Percentiles rank a stretch among this genome's conserved stretches.
Evolutionary conservation across 2,113 vertebrate genomes (phyloP).

Genomic region (Channa maculata): DNA sequence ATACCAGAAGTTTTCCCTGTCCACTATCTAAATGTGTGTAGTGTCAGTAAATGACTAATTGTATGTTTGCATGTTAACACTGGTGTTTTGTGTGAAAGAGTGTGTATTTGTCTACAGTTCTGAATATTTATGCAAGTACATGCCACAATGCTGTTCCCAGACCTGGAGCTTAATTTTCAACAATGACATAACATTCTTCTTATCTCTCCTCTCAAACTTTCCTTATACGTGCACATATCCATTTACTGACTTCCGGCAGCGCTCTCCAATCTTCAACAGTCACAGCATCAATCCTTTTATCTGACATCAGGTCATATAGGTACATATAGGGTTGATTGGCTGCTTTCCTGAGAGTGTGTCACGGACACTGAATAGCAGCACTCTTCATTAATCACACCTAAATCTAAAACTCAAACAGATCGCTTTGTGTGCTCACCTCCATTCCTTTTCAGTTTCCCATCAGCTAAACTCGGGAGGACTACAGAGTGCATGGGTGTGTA

Average conservation of each 20-base stretch:
- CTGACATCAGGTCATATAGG: constrained; percentile 4
- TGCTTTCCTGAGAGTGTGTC: constrained; percentile 15
- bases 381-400: constrained; percentile 46
- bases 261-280: not conserved
- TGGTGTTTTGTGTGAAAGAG: not conserved
- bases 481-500: constrained; percentile 5
- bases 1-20: not conserved
- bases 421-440: constrained; percentile 14
- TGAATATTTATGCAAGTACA: not conserved
- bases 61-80: constrained; percentile 21
- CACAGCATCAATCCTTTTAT: constrained; percentile 28
- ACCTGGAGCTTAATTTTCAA: constrained; percentile 17
- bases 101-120: not conserved
- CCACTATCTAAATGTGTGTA: constrained; percentile 14
- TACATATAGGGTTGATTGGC: constrained; percentile 30
- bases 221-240: constrained; percentile 22
- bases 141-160: not conserved
- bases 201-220: constrained; percentile 24
- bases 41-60: not conserved
- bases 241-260: constrained; percentile 1
- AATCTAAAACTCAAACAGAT: constrained; percentile 38
- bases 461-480: constrained; percentile 24
- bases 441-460: constrained; percentile 23
- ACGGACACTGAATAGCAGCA: constrained; percentile 10
- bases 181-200: constrained; percentile 38